Evolutionary conservation across 2,888 invertebrate species (phyloP).

Genomic region (Tenthredo scrophulariae): DNA sequence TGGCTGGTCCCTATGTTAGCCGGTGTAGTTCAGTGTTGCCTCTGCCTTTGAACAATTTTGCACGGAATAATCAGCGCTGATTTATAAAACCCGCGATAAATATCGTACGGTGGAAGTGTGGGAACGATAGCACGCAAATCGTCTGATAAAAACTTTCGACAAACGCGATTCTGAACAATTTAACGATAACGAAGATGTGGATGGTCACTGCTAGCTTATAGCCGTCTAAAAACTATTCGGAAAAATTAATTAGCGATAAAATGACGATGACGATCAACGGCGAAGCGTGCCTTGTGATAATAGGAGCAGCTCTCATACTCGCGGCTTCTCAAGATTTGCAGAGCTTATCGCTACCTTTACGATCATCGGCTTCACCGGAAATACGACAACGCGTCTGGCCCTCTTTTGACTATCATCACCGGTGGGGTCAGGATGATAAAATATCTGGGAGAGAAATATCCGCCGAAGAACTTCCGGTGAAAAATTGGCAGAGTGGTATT

Average conservation of each 20-base stretch:
- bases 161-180: neutral
- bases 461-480: neutral
- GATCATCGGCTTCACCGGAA: neutral
- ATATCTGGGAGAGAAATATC: neutral
- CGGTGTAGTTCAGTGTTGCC: conserved; percentile 72
- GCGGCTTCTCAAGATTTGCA: neutral
- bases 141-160: neutral
- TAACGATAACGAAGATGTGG: neutral
- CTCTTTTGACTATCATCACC: neutral
- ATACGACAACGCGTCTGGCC: neutral
- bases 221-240: neutral
- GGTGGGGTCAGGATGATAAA: neutral
- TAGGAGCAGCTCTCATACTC: neutral
- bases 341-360: neutral
- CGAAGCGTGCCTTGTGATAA: neutral
- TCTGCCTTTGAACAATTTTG: conserved; percentile 72
- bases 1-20: conserved; percentile 65
- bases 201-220: neutral
- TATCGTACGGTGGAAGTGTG: neutral
- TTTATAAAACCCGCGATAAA: neutral
- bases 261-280: neutral
- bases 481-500: neutral
- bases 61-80: conserved; percentile 16
- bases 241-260: neutral
- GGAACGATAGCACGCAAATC: neutral